Base-by-base conservation (phyloP, 2,888 invertebrate species). In the Spilosoma lubricipeda region DNA sequence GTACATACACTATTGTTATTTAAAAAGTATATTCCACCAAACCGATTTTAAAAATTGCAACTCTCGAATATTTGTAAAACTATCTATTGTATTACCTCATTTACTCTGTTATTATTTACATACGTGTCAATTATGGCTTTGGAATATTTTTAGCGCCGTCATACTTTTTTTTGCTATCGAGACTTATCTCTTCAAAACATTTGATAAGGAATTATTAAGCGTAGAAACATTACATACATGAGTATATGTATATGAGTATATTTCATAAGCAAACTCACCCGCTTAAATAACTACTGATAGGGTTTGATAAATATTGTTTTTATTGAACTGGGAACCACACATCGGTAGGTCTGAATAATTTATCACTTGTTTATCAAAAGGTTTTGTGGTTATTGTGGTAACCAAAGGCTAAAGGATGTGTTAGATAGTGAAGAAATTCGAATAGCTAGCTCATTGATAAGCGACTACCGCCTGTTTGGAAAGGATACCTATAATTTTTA, bases 251-350 rank as follows among this genome's bases (percentile, higher is more conserved):
- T 79, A 78, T 75, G 70, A 67, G 68, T 78, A 70, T 75, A 48
- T 76, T 78, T 82, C 74, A 81, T 82, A 77, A 63, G 70, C n/a
- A 5, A 73, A 33, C 52, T 68, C 39, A 73, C 72, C 71, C 68
- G 39, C 69, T 76, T 77, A 74, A 82, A 82, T 78, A 67, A 78
- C 80, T 80, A 20, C 3, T 20, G 86, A 83, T 81, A 80, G 64
- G 66, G n/a, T n/a, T 8, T 63, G 75, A 83, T 77, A 78, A 78
- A 75, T 73, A 65, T 73, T 78, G 72, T 83, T 82, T 74, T 76
- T 67, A 71, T 80, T 71, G 42, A 76, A 73, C 42, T 67, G 42
- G 63, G 68, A 52, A 81, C 77, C 79, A 70, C 77, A 59, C 63
- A 70, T 27, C 66, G 67, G 33, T 71, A 45, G 74, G 30, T 67